phyloP scores from a whole-genome alignment of 2,888 invertebrate species.

The Drosophila tanythrix region DNA sequence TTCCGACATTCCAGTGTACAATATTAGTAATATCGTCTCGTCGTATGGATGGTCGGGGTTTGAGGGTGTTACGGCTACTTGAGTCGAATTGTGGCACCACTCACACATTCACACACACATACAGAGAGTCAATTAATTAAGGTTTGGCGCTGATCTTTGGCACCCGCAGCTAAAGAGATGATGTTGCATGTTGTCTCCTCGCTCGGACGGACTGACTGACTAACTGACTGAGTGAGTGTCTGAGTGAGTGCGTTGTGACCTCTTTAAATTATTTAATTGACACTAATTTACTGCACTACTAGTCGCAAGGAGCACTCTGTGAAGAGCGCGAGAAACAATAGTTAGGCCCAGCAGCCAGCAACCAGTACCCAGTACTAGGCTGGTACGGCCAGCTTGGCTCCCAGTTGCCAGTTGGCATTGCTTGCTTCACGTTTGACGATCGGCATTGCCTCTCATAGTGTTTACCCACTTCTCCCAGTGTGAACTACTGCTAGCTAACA shows the following conservation, averaged over 20 bases:
- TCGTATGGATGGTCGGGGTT: background rate
- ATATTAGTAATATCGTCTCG: constrained; percentile 13
- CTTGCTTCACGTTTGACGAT: constrained; percentile 26
- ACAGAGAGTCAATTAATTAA: constrained; percentile 74
- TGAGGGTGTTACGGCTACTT: background rate
- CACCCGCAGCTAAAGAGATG: constrained; percentile 64
- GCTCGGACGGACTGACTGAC: background rate
- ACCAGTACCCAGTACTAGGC: constrained; percentile 9
- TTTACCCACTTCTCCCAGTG: background rate
- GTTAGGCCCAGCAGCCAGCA: background rate
- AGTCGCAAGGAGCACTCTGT: constrained; percentile 46
- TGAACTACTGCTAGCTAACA: background rate
- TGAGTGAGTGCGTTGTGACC: constrained; percentile 74
- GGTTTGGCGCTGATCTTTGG: constrained; percentile 80
- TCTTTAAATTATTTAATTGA: constrained; percentile 85
- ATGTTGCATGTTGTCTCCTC: constrained; percentile 24
- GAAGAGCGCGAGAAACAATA: constrained; percentile 29
- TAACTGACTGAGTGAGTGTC: background rate
- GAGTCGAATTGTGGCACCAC: background rate
- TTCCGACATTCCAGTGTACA: constrained; percentile 41
- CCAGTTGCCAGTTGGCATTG: constrained; percentile 37
- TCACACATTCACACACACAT: constrained; percentile 16
- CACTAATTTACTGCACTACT: constrained; percentile 82
- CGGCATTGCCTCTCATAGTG: background rate
- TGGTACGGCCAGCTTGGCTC: constrained; percentile 26